phyloP scores from a whole-genome alignment of 2,888 invertebrate species.

The Himalopsyche japonica region DNA sequence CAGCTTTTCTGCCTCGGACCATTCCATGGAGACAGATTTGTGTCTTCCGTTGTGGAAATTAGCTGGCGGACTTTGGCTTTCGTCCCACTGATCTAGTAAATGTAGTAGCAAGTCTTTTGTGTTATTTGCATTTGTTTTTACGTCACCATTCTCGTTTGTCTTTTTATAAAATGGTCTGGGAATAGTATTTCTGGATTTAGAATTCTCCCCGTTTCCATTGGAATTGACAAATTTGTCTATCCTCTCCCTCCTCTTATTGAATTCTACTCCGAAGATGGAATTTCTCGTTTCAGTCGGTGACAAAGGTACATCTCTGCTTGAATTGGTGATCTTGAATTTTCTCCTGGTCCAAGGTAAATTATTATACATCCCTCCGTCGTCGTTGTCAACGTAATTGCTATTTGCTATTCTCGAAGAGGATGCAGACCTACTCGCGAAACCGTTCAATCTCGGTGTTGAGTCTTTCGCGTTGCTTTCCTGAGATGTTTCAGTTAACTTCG shows the following conservation, averaged over 20 bases:
- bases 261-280: conserved; percentile 55
- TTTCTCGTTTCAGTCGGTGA: conserved; percentile 63
- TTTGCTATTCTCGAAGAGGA: conserved; percentile 2
- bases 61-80: conserved; percentile 56
- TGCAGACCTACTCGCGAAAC: conserved; percentile 13
- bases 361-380: conserved; percentile 40
- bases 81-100: conserved; percentile 77
- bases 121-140: conserved; percentile 64
- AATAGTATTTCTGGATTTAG: conserved; percentile 48
- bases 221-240: conserved; percentile 52
- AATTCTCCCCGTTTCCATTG: conserved; percentile 4
- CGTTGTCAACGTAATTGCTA: conserved; percentile 6
- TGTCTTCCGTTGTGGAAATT: conserved; percentile 63
- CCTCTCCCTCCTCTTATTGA: conserved; percentile 54
- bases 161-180: conserved; percentile 48
- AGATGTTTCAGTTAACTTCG: neutral
- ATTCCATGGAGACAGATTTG: conserved; percentile 76
- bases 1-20: conserved; percentile 72
- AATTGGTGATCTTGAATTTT: conserved; percentile 68
- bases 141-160: conserved; percentile 50
- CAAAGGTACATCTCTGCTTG: conserved; percentile 74
- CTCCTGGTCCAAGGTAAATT: conserved; percentile 62
- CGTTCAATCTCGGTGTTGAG: conserved; percentile 7
- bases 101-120: conserved; percentile 78
- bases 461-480: neutral